Conservation (phyloP, 2,113 vertebrate genomes). For the Ellobius talpinus region DNA sequence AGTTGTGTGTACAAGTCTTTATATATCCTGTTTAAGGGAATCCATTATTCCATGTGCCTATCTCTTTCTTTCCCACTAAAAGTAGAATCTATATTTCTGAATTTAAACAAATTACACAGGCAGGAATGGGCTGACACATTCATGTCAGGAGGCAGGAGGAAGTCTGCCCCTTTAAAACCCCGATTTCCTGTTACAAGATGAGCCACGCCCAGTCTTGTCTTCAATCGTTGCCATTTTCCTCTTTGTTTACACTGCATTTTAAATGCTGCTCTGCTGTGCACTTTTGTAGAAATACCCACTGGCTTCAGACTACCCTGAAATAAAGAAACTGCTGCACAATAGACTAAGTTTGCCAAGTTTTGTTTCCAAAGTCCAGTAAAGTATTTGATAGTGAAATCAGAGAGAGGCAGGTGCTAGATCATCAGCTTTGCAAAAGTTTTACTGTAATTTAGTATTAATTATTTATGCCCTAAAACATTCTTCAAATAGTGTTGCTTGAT, state of each 20-base stretch:
- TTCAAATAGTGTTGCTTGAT: neutral
- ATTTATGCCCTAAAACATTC: slow-evolving; percentile 5
- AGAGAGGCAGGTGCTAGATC: neutral
- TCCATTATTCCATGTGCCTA: neutral
- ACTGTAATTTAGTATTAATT: slow-evolving; percentile 10
- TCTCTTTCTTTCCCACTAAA: neutral
- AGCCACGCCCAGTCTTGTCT: neutral
- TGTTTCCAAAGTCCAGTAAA: neutral
- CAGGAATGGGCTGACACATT: neutral
- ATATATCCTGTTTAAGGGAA: neutral
- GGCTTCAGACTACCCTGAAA: neutral
- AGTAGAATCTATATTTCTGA: neutral
- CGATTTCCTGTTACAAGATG: neutral
- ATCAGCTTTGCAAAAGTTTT: neutral
- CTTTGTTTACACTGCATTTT: slow-evolving; percentile 16
- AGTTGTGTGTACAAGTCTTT: neutral
- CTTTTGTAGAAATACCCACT: neutral
- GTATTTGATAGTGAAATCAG: neutral
- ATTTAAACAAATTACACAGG: neutral
- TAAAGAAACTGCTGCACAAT: neutral
- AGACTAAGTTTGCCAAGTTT: neutral
- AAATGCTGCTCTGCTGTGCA: neutral
- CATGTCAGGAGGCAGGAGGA: neutral
- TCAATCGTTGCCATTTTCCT: neutral
- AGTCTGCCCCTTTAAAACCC: neutral